A percentile compares a stretch with the other conserved stretches of the same genome.
Evolutionary conservation across 2,797 vertebrate genomes (phyloP).

Genomic region (Characodon lateralis): DNA sequence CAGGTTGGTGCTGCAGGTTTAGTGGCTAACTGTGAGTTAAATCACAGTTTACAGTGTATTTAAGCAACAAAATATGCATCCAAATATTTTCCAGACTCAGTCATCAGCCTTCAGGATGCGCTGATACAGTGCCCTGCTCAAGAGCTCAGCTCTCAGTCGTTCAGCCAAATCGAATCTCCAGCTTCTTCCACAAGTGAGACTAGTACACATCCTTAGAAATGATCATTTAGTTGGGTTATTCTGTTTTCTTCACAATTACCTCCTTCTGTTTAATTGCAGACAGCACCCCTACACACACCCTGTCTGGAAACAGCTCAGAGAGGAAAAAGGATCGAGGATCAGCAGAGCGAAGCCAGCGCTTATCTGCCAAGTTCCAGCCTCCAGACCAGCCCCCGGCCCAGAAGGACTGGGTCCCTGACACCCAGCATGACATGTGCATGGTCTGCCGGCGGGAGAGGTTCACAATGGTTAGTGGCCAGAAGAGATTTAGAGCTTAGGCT

Average conservation of each 20-base stretch:
- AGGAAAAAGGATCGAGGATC: slow-evolving; percentile 77
- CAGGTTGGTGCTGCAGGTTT: slow-evolving; percentile 80
- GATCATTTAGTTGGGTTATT: background rate
- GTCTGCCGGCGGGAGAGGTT: slow-evolving; percentile 92
- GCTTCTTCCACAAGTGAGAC: slow-evolving; percentile 80
- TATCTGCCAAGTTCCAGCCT: slow-evolving; percentile 86
- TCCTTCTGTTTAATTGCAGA: slow-evolving; percentile 64
- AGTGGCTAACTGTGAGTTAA: background rate
- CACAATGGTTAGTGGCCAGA: slow-evolving; percentile 89
- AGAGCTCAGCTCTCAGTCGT: slow-evolving; percentile 74
- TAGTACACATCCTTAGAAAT: background rate
- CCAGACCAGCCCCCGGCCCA: slow-evolving; percentile 88
- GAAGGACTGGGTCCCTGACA: slow-evolving; percentile 95
- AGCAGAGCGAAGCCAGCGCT: slow-evolving; percentile 71
- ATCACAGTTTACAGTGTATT: background rate
- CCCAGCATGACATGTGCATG: slow-evolving; percentile 88
- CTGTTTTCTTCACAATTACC: background rate
- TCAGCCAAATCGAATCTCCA: slow-evolving; percentile 76
- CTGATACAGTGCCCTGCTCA: slow-evolving; percentile 81
- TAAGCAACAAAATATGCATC: background rate
- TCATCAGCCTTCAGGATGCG: slow-evolving; percentile 87
- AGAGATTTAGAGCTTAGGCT: background rate
- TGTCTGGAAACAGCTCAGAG: slow-evolving; percentile 72
- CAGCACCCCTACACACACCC: slow-evolving; percentile 73
- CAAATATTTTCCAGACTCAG: slow-evolving; percentile 82